These are phyloP conservation scores for Grammomys surdaster DNA, from an alignment of 2,113 vertebrate species.

Conservation along the genomic window DNA sequence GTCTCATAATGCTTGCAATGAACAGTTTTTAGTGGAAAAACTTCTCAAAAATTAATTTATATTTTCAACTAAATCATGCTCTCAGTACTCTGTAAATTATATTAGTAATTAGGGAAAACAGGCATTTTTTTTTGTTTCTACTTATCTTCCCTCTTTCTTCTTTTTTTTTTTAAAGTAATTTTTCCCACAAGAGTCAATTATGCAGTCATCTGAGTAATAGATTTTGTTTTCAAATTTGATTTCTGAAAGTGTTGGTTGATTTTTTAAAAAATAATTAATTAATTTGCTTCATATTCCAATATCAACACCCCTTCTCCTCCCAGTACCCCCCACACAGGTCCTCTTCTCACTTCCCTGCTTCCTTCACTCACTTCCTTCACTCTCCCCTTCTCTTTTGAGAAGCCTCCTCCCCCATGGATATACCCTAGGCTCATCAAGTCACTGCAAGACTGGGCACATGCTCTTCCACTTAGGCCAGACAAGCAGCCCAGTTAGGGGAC, in stretches of 20 bases:
- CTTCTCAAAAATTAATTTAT: conserved; percentile 30
- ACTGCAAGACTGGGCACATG: too few relatives aligned
- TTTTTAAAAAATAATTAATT: too few relatives aligned
- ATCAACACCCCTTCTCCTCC: too few relatives aligned
- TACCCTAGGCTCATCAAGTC: too few relatives aligned
- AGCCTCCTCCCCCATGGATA: too few relatives aligned
- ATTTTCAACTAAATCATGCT: conserved; percentile 35
- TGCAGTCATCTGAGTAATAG: not conserved
- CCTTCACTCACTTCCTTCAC: too few relatives aligned
- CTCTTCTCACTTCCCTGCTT: too few relatives aligned
- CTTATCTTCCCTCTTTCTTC: not conserved
- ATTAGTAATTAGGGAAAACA: not conserved
- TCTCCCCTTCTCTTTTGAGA: too few relatives aligned
- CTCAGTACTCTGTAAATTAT: conserved; percentile 3
- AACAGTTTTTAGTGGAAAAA: conserved; percentile 31
- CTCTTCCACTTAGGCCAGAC: too few relatives aligned
- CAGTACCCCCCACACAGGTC: too few relatives aligned
- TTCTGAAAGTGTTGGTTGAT: conserved; percentile 10
- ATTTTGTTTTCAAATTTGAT: conserved; percentile 41
- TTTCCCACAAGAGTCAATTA: not conserved
- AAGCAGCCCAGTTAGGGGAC: too few relatives aligned
- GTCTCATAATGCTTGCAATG: not conserved
- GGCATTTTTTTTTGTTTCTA: not conserved
- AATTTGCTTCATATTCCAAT: too few relatives aligned
- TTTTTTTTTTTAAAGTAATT: not conserved